phyloP scores from a whole-genome alignment of 2,113 vertebrate species.

The Pseudorectes ferrugineus region DNA sequence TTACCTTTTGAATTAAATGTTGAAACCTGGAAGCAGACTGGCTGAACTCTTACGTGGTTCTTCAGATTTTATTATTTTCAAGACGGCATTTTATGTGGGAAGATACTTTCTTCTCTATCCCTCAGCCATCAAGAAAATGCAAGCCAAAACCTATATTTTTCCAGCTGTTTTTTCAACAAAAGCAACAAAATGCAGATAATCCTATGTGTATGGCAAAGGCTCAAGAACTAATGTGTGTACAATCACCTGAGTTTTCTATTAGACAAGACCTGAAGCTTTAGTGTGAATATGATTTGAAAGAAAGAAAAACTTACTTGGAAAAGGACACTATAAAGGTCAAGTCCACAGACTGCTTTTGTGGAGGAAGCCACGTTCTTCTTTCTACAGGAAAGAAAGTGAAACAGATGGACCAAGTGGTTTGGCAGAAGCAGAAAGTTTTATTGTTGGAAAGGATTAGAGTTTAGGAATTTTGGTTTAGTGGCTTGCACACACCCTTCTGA shows the following conservation, averaged over 20 bases:
- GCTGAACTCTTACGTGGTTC: neutral
- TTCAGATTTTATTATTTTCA: neutral
- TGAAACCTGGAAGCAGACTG: neutral
- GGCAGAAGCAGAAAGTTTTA: conserved; percentile 41
- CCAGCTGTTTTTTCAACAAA: neutral
- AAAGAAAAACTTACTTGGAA: neutral
- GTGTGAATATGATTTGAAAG: neutral
- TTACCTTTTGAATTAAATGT: neutral
- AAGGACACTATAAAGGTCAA: neutral
- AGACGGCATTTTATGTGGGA: neutral
- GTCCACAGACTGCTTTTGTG: neutral
- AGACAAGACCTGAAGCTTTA: neutral
- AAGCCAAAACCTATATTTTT: neutral
- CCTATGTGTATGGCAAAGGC: neutral
- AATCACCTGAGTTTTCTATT: neutral
- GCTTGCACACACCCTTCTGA: conserved; percentile 43
- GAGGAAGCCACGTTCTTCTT: neutral
- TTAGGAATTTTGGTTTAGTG: conserved; percentile 41
- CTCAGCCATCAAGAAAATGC: neutral
- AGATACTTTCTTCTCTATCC: neutral
- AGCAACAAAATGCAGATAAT: neutral
- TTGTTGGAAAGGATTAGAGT: conserved; percentile 50
- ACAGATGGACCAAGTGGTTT: conserved; percentile 50
- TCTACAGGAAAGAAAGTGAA: conserved; percentile 9
- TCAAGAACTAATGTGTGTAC: neutral